These are phyloP conservation scores for Lineus longissimus DNA, from an alignment of 1,140 invertebrate species.

Conservation along the genomic window DNA sequence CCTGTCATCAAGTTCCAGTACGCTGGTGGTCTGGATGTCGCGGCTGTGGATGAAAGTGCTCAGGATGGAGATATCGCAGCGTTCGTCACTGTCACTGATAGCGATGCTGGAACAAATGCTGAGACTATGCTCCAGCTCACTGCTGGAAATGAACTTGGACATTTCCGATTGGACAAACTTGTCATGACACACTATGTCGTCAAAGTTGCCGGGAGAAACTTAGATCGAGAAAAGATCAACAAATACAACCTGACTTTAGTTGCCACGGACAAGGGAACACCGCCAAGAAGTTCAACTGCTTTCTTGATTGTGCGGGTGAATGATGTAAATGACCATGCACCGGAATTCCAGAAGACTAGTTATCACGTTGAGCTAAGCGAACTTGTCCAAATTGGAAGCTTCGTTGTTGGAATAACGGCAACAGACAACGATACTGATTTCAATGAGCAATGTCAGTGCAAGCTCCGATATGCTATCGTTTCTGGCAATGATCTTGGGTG, in stretches of 20 bases:
- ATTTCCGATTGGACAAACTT: slow-evolving; percentile 78
- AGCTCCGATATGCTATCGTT: slow-evolving; percentile 59
- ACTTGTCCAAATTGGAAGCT: slow-evolving; percentile 76
- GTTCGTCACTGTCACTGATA: slow-evolving; percentile 85
- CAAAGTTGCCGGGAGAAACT: slow-evolving; percentile 61
- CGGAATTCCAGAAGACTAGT: slow-evolving; percentile 81
- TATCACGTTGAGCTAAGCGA: slow-evolving; percentile 90
- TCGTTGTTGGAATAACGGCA: slow-evolving; percentile 68
- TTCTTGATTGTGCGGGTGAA: slow-evolving; percentile 84
- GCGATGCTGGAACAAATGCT: slow-evolving; percentile 85
- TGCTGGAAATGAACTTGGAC: slow-evolving; percentile 82
- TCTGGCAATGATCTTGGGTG: slow-evolving; percentile 64
- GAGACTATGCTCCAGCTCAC: slow-evolving; percentile 73
- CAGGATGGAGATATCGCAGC: slow-evolving; percentile 82
- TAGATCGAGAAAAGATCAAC: slow-evolving; percentile 82
- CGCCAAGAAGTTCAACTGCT: slow-evolving; percentile 81
- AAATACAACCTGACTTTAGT: slow-evolving; percentile 84
- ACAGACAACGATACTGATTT: slow-evolving; percentile 49
- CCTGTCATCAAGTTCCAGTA: slow-evolving; percentile 87
- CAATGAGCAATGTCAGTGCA: slow-evolving; percentile 42
- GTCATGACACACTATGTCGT: slow-evolving; percentile 70
- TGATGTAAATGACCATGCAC: slow-evolving; percentile 91
- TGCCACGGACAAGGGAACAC: slow-evolving; percentile 71
- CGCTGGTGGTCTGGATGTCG: slow-evolving; percentile 74
- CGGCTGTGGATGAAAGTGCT: slow-evolving; percentile 91